Conservation (phyloP, 2,888 invertebrate species). For the Agriopis leucophaearia region DNA sequence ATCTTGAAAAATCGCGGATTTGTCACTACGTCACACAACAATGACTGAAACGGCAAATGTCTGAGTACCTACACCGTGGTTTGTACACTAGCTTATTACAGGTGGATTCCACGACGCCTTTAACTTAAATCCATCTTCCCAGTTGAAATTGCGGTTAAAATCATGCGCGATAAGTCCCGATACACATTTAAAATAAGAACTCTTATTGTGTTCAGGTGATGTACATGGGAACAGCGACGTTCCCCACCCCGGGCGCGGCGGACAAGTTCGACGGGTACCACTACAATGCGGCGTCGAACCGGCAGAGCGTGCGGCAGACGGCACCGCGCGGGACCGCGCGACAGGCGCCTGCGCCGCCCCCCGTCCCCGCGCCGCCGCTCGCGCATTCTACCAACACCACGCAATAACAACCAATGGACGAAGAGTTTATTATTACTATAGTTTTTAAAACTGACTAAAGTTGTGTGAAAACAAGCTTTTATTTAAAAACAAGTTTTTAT, state of each 20-base stretch:
- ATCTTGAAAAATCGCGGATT: too few relatives aligned
- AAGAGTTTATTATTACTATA: slow-evolving; percentile 1
- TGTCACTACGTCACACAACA: too few relatives aligned
- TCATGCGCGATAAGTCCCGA: too few relatives aligned
- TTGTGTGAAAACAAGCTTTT: background rate
- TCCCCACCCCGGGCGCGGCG: slow-evolving; percentile 60
- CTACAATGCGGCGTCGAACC: slow-evolving; percentile 80
- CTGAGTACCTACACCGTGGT: too few relatives aligned
- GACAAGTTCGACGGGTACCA: slow-evolving; percentile 83
- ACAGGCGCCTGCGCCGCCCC: slow-evolving; percentile 51
- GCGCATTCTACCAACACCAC: slow-evolving; percentile 61
- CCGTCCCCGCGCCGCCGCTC: slow-evolving; percentile 60
- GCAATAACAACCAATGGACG: slow-evolving; percentile 49
- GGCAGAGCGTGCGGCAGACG: slow-evolving; percentile 73
- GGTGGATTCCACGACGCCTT: too few relatives aligned
- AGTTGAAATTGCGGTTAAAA: too few relatives aligned
- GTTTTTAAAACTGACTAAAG: slow-evolving; percentile 2
- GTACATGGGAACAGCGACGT: slow-evolving; percentile 82
- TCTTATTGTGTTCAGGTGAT: slow-evolving; percentile 63
- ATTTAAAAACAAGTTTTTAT: background rate
- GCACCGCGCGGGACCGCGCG: slow-evolving; percentile 63
- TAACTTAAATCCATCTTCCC: too few relatives aligned
- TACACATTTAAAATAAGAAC: too few relatives aligned
- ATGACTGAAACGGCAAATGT: too few relatives aligned
- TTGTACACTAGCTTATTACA: too few relatives aligned